These are phyloP conservation scores for Neodiprion lecontei DNA, from an alignment of 1,140 invertebrate genomes.

Conservation along the genomic window DNA sequence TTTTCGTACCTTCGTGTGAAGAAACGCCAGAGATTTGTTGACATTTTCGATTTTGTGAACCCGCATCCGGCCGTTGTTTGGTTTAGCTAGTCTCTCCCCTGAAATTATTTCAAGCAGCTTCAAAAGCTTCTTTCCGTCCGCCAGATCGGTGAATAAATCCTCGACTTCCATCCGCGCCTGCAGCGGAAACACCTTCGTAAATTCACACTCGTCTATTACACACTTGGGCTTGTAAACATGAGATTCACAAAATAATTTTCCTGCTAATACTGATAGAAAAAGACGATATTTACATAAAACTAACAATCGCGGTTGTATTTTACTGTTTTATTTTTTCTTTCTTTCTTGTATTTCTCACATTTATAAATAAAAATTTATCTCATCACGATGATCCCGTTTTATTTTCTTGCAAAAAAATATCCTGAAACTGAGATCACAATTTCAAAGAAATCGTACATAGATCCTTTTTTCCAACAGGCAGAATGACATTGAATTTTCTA, in stretches of 20 bases:
- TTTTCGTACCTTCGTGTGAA: conserved; percentile 90
- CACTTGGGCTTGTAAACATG: not conserved
- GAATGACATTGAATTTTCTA: too few relatives aligned
- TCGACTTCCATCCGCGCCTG: conserved; percentile 95
- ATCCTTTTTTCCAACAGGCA: too few relatives aligned
- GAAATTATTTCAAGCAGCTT: conserved; percentile 99
- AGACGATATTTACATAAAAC: conserved; percentile 1
- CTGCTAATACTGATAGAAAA: conserved; percentile 11
- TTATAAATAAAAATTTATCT: not conserved
- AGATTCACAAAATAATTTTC: conserved; percentile 1
- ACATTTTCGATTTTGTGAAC: conserved; percentile 99
- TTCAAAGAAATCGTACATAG: too few relatives aligned
- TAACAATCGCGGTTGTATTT: conserved; percentile 10
- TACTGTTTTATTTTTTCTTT: conserved; percentile 3
- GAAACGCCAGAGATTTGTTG: conserved; percentile 96
- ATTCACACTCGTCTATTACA: not conserved
- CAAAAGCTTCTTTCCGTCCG: conserved; percentile 93
- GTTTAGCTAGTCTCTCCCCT: conserved; percentile 95
- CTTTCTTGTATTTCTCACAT: conserved; percentile 11
- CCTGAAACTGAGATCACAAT: too few relatives aligned
- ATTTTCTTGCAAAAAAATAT: too few relatives aligned
- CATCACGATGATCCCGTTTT: too few relatives aligned
- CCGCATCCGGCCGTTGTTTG: conserved; percentile 95
- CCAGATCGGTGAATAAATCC: conserved; percentile 95
- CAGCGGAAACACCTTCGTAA: conserved; percentile 29